Evolutionary conservation across 2,888 invertebrate genomes (phyloP).

Genomic region (Lapara coniferarum): DNA sequence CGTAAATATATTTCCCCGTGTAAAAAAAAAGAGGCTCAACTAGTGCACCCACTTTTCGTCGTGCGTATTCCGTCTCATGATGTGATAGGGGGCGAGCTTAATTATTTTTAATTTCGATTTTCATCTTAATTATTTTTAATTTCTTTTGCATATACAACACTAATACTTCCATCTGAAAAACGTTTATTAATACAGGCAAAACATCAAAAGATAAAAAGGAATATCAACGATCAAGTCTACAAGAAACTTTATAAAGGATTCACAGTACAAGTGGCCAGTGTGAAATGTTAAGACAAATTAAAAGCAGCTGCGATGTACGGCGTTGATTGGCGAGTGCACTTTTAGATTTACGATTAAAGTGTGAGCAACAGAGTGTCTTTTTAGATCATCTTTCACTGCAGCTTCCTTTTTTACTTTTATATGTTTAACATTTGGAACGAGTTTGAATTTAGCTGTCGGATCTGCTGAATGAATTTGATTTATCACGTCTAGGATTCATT

Average conservation of each 20-base stretch:
- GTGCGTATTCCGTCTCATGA: no score
- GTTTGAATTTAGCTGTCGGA: slow-evolving; percentile 24
- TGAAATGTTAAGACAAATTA: slow-evolving; percentile 72
- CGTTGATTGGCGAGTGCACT: slow-evolving; percentile 69
- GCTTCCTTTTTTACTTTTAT: slow-evolving; percentile 27
- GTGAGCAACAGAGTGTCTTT: slow-evolving; percentile 36
- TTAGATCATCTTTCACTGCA: slow-evolving; percentile 30
- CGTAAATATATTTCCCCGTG: no score
- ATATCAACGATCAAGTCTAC: slow-evolving; percentile 39
- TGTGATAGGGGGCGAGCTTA: no score
- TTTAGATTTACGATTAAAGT: slow-evolving; percentile 65
- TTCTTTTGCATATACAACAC: neutral
- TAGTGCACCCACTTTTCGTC: no score
- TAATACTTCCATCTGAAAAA: neutral
- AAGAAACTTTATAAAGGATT: slow-evolving; percentile 44
- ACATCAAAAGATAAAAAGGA: neutral
- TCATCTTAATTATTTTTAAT: no score
- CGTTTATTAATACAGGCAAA: neutral
- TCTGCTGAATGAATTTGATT: neutral
- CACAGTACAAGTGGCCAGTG: slow-evolving; percentile 51
- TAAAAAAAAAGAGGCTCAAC: no score
- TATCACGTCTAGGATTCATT: neutral
- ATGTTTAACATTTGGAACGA: slow-evolving; percentile 23
- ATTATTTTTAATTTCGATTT: no score
- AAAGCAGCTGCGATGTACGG: slow-evolving; percentile 69